Evolutionary conservation across 2,888 invertebrate genomes (phyloP), one percentile per base, ranked within the genome.

Genomic region (Megastigmus dorsalis): DNA sequence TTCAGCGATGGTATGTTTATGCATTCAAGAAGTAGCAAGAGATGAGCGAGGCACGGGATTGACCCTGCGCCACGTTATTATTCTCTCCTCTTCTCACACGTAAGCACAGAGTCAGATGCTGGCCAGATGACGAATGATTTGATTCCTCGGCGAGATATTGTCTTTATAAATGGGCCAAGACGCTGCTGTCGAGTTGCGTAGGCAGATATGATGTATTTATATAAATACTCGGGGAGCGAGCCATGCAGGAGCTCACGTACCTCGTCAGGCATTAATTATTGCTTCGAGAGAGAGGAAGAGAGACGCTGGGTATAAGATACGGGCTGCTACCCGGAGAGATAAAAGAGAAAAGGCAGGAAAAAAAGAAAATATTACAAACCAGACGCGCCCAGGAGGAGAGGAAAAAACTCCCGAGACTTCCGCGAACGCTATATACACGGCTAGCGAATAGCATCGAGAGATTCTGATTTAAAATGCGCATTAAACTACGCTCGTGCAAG

Each of bases 211-310:
- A 48, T 60, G 43, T 60, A 60, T 43, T 43, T 15, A 52, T 36
- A 41, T 33, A 45, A 18, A 33, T 23, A 28, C 66, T 36, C 1
- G 18, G 15, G 28, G n/a, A n/a, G n/a, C n/a, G n/a, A n/a, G n/a
- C n/a, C 52, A 30, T 4, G 20, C 20, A 2, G 45, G 18, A 2
- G 7, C 10, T 59, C 41, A 3, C 30, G 33, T 15, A 33, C 23
- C 55, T 67, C 38, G 13, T 26, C 57, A 15, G 55, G 67, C 57
- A 68, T 68, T 68, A 68, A 68, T 38, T 68, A 57, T 36, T 38
- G 59, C 59, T 67, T 28, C 38, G 38, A 15, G 57, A 23, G n/a
- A n/a, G n/a, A n/a, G n/a, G n/a, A n/a, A n/a, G n/a, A 50, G 45
- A 62, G 45, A 18, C 2, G 36, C 13, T 30, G 6, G 1, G 63